phyloP scores from a whole-genome alignment of 2,797 vertebrate species.

The Heterohyrax brucei region DNA sequence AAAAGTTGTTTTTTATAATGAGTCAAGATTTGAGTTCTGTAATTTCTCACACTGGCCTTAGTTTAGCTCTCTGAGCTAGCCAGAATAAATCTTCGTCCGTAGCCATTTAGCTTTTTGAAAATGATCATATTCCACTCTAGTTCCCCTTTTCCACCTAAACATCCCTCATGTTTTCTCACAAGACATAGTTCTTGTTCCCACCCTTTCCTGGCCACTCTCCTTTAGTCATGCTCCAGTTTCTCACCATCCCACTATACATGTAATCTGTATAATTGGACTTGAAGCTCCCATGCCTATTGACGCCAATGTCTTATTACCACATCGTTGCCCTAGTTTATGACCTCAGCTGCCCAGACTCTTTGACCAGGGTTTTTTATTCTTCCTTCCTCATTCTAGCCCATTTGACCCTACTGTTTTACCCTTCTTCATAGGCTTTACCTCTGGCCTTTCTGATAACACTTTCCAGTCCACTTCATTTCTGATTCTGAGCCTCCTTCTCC shows the following conservation, averaged over 20 bases:
- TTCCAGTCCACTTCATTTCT: neutral
- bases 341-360: conserved; percentile 8
- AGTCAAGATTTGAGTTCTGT: conserved; percentile 32
- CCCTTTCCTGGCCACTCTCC: neutral
- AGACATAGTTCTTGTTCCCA: neutral
- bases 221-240: neutral
- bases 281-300: neutral
- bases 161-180: neutral
- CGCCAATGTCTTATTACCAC: neutral
- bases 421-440: conserved; percentile 33
- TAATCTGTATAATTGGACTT: neutral
- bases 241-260: neutral
- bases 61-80: neutral
- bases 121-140: neutral
- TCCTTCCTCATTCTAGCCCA: conserved; percentile 15
- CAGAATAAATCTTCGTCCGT: neutral
- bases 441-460: neutral
- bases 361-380: conserved; percentile 13
- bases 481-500: neutral
- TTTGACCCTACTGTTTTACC: neutral
- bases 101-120: neutral
- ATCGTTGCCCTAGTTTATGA: neutral
- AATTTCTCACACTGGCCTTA: conserved; percentile 21
- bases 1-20: neutral
- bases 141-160: neutral